Conservation (phyloP, 2,113 vertebrate genomes). For the Salvelinus namaycush region DNA sequence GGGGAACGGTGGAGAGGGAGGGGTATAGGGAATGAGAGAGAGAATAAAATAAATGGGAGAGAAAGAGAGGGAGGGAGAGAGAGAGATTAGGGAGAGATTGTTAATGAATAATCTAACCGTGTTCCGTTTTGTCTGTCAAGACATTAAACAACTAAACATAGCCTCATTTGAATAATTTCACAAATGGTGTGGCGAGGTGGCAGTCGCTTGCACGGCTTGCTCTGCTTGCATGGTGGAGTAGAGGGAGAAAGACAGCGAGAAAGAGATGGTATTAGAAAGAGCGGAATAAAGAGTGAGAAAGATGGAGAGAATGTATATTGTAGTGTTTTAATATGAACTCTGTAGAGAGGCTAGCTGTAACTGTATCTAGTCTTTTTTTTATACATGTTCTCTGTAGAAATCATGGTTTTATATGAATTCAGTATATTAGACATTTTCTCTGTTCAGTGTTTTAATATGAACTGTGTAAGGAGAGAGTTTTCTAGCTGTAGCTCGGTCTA, state of each 20-base stretch:
- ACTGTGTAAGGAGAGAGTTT: too few species aligned
- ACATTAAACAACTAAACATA: slow-evolving; percentile 59
- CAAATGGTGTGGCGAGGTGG: slow-evolving; percentile 54
- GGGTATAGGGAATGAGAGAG: slow-evolving; percentile 23
- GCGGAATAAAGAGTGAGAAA: background rate
- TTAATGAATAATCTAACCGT: slow-evolving; percentile 66
- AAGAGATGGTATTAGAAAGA: slow-evolving; percentile 16
- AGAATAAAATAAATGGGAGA: background rate
- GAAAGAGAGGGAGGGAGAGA: background rate
- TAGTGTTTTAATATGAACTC: background rate
- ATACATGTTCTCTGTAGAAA: too few species aligned
- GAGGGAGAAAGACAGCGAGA: background rate
- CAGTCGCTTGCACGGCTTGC: slow-evolving; percentile 45
- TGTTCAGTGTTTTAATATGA: too few species aligned
- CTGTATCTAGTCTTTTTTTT: too few species aligned
- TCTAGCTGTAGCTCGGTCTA: too few species aligned
- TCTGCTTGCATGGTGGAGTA: slow-evolving; percentile 35
- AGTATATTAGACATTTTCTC: too few species aligned
- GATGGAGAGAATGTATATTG: background rate
- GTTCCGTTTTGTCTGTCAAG: slow-evolving; percentile 42
- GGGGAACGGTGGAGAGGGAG: slow-evolving; percentile 5
- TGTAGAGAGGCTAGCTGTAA: too few species aligned
- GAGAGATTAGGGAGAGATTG: slow-evolving; percentile 23
- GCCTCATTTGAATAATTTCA: slow-evolving; percentile 72
- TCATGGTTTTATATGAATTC: too few species aligned